phyloP scores from a whole-genome alignment of 2,113 vertebrate species.

The Cairina moschata region DNA sequence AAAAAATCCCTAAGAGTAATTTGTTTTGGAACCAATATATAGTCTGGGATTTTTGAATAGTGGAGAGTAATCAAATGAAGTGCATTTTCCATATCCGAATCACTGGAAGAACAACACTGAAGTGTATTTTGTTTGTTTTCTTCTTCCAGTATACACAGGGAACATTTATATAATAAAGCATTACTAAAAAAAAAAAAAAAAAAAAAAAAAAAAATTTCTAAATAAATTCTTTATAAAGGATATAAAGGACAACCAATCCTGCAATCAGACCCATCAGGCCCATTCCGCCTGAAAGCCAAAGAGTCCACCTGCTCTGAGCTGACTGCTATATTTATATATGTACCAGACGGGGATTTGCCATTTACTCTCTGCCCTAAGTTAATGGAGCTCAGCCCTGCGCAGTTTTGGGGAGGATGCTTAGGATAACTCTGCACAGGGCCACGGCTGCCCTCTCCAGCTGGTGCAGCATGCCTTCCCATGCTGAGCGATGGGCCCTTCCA shows the following conservation, averaged over 20 bases:
- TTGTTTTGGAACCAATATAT: constrained; percentile 14
- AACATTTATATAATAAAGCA: background rate
- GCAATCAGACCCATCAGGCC: background rate
- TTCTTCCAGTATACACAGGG: background rate
- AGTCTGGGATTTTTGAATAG: constrained; percentile 15
- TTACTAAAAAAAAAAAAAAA: background rate
- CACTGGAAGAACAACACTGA: background rate
- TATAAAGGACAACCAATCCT: background rate
- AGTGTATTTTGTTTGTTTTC: background rate
- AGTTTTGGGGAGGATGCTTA: constrained; percentile 2
- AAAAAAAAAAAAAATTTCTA: background rate
- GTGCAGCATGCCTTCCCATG: background rate
- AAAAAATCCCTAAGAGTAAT: constrained; percentile 15
- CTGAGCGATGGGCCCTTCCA: background rate
- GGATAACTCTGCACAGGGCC: background rate
- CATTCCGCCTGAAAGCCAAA: background rate
- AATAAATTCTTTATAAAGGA: constrained; percentile 27
- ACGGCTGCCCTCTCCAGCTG: background rate
- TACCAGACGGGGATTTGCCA: constrained; percentile 30
- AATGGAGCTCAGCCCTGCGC: background rate
- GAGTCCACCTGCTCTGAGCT: constrained; percentile 46
- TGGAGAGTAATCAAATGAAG: constrained; percentile 1
- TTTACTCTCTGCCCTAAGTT: constrained; percentile 6
- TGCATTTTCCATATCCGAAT: background rate
- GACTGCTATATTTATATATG: constrained; percentile 43